Conservation (phyloP, 2,888 invertebrate genomes). For the Leptinotarsa rubiginosa region DNA sequence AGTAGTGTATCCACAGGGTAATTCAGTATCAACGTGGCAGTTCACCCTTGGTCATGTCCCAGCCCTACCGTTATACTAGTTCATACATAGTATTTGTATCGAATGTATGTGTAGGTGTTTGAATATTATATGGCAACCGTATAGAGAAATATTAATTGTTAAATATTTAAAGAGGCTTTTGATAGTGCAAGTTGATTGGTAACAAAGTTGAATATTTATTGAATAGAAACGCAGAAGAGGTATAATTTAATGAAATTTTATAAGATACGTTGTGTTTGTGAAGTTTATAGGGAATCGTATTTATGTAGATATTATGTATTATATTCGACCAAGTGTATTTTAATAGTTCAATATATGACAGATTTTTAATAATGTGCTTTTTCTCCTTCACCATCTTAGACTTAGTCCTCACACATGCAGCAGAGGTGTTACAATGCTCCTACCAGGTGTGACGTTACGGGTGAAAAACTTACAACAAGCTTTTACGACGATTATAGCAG, state of each 20-base stretch:
- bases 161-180: constrained; percentile 43
- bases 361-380: constrained; percentile 21
- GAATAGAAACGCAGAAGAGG: constrained; percentile 23
- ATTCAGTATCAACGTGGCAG: neutral
- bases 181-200: constrained; percentile 44
- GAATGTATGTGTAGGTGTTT: constrained; percentile 19
- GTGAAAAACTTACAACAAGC: no score
- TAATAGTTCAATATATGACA: constrained; percentile 48
- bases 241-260: constrained; percentile 34
- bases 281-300: constrained; percentile 55
- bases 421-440: no score
- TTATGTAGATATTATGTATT: constrained; percentile 54
- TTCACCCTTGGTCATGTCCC: neutral
- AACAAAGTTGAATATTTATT: constrained; percentile 34
- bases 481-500: no score
- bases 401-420: neutral
- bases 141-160: constrained; percentile 31
- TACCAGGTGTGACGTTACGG: no score
- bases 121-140: constrained; percentile 6
- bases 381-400: neutral
- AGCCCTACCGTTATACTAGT: constrained; percentile 8
- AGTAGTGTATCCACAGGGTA: constrained; percentile 10
- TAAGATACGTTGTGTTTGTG: constrained; percentile 53
- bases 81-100: constrained; percentile 3
- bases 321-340: constrained; percentile 50